Conservation (phyloP, 2,797 vertebrate genomes). For the Psittacula echo region DNA sequence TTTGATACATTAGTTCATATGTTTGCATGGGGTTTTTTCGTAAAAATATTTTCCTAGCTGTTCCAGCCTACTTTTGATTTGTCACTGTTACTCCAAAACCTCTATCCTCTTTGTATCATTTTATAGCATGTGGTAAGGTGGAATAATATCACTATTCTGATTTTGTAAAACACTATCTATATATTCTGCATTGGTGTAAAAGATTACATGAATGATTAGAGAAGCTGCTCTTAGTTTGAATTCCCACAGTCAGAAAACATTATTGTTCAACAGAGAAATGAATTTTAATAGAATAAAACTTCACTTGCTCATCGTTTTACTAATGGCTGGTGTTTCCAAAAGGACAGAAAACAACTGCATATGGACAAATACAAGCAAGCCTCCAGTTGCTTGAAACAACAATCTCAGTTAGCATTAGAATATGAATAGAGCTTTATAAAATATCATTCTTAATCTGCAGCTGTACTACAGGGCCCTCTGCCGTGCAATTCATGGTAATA, state of each 20-base stretch:
- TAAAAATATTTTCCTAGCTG: neutral
- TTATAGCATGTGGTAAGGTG: neutral
- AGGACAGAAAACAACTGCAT: neutral
- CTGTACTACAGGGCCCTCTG: conserved; percentile 68
- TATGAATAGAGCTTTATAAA: neutral
- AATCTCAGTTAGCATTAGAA: neutral
- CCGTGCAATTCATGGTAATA: neutral
- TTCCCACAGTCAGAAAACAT: neutral
- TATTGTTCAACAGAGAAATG: neutral
- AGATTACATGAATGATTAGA: neutral
- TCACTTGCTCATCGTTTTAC: neutral
- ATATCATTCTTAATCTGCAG: neutral
- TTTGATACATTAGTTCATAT: neutral
- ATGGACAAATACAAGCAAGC: neutral
- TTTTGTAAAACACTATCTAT: neutral
- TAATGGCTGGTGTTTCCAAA: neutral
- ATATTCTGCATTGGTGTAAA: neutral
- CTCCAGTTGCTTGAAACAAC: neutral
- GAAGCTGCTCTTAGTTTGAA: neutral
- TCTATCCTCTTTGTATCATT: neutral
- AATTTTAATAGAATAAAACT: neutral
- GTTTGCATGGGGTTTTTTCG: neutral
- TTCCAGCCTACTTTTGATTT: neutral
- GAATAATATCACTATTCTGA: neutral
- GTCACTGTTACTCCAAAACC: neutral